phyloP scores from a whole-genome alignment of 2,797 vertebrate genomes.

The Furcifer pardalis region DNA sequence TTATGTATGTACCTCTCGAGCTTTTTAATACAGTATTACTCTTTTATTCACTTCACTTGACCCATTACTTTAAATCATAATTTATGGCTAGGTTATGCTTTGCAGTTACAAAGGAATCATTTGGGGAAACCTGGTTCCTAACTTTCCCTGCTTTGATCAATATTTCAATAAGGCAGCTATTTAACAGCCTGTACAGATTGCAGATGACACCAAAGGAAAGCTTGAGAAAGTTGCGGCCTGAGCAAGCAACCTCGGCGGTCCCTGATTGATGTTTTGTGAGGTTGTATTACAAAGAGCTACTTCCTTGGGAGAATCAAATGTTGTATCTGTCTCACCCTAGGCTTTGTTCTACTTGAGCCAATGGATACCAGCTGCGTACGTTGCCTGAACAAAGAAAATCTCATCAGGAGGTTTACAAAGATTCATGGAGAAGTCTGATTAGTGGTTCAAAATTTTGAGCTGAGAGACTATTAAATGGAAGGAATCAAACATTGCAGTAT shows the following conservation, averaged over 20 bases:
- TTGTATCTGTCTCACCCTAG: slow-evolving; percentile 51
- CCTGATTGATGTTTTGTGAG: slow-evolving; percentile 30
- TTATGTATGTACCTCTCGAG: background rate
- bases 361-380: slow-evolving; percentile 51
- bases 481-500: background rate
- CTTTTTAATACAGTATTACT: background rate
- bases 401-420: slow-evolving; percentile 50
- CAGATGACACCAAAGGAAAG: background rate
- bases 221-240: slow-evolving; percentile 25
- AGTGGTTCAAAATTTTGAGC: slow-evolving; percentile 51
- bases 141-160: slow-evolving; percentile 45
- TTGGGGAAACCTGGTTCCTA: background rate
- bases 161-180: slow-evolving; percentile 51
- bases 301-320: slow-evolving; percentile 52
- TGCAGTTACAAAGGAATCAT: background rate
- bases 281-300: slow-evolving; percentile 44
- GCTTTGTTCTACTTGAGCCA: slow-evolving; percentile 58
- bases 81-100: slow-evolving; percentile 29
- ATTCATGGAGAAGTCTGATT: slow-evolving; percentile 53
- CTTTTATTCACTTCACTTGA: background rate
- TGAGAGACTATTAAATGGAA: slow-evolving; percentile 46
- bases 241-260: slow-evolving; percentile 37
- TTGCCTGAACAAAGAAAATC: slow-evolving; percentile 57
- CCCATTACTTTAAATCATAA: background rate
- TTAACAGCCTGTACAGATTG: background rate